Conservation (phyloP, 2,113 vertebrate species). For the Grantiella picta region DNA sequence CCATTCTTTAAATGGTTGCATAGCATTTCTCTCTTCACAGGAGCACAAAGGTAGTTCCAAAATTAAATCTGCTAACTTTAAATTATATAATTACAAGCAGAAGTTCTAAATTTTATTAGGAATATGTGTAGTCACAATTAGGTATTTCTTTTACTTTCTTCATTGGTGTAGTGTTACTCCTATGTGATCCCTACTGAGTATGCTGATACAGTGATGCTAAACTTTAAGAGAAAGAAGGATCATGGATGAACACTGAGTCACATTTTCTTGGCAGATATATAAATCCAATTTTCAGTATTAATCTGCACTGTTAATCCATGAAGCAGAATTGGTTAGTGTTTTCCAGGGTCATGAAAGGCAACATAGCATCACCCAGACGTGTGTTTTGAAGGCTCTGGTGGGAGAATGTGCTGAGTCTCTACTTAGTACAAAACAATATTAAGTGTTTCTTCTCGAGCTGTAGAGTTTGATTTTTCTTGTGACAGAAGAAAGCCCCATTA, state of each 20-base stretch:
- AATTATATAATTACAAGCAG: not conserved
- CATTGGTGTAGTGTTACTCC: not conserved
- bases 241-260: not conserved
- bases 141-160: not conserved
- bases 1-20: not conserved
- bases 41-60: not conserved
- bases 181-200: not conserved
- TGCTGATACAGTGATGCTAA: not conserved
- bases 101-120: not conserved
- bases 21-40: not conserved
- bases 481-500: not conserved
- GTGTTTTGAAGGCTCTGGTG: not conserved
- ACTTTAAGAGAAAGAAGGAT: not conserved
- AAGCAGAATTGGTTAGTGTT: not conserved
- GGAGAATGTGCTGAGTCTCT: not conserved
- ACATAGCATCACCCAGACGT: not conserved
- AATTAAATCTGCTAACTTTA: not conserved
- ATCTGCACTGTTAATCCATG: not conserved
- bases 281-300: not conserved
- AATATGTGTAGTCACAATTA: not conserved
- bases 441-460: not conserved
- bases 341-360: not conserved
- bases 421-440: not conserved
- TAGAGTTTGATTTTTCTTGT: not conserved
- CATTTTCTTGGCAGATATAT: not conserved